phyloP scores from a whole-genome alignment of 2,113 vertebrate genomes.

The Oreochromis spilurus region DNA sequence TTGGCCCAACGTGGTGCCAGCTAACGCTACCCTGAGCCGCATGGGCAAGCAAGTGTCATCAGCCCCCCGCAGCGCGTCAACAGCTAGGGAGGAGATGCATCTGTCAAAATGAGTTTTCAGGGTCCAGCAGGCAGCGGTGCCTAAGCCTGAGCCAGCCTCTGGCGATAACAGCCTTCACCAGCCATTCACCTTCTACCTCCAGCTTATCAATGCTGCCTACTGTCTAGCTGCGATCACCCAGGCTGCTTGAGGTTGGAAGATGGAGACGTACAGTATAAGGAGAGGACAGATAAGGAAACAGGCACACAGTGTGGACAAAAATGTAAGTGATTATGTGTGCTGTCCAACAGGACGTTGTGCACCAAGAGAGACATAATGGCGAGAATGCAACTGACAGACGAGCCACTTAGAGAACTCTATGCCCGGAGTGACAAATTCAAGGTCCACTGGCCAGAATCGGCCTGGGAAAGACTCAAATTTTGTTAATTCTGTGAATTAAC shows the following conservation, averaged over 20 bases:
- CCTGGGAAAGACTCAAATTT: background rate
- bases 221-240: conserved; percentile 13
- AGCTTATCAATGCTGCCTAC: conserved; percentile 46
- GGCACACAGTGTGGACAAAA: background rate
- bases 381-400: background rate
- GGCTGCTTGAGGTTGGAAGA: background rate
- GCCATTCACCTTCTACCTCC: conserved; percentile 56
- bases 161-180: conserved; percentile 51
- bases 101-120: conserved; percentile 71
- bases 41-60: conserved; percentile 42
- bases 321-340: background rate
- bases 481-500: background rate
- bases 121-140: conserved; percentile 61
- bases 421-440: background rate
- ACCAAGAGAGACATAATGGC: background rate
- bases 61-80: conserved; percentile 29
- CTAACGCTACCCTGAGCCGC: conserved; percentile 31
- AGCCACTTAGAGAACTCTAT: background rate
- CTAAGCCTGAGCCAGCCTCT: conserved; percentile 32
- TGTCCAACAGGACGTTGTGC: background rate
- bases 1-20: conserved; percentile 48
- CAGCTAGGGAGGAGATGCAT: conserved; percentile 53
- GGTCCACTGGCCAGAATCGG: background rate
- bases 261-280: background rate
- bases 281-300: background rate